A percentile compares a stretch with the other conserved stretches of the same genome.
These are phyloP conservation scores for Saiga tatarica DNA, from an alignment of 2,113 vertebrate genomes.

Conservation along the genomic window DNA sequence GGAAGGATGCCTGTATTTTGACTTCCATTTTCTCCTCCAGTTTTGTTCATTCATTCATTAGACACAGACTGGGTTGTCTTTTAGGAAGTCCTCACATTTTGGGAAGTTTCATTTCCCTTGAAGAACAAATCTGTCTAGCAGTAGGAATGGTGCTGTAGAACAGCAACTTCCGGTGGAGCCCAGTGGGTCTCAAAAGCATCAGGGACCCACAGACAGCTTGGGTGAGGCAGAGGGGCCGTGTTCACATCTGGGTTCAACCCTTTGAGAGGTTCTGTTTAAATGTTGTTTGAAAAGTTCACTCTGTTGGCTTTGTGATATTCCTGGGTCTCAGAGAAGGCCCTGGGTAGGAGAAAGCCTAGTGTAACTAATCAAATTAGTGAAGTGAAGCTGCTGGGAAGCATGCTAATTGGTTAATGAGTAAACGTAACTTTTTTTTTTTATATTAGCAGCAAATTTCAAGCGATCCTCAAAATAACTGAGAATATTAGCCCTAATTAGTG, in stretches of 20 bases:
- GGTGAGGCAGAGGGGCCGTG: neutral
- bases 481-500: constrained; percentile 70
- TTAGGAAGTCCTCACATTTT: neutral
- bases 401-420: constrained; percentile 68
- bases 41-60: neutral
- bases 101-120: constrained; percentile 6
- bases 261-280: neutral
- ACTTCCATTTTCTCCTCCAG: neutral
- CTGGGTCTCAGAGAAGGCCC: neutral
- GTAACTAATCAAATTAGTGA: constrained; percentile 54
- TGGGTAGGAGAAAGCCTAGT: neutral
- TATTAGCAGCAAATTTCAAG: constrained; percentile 66
- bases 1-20: neutral
- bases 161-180: neutral
- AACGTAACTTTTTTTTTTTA: constrained; percentile 51
- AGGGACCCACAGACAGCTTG: neutral
- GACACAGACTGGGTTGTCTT: neutral
- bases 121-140: neutral
- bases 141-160: neutral
- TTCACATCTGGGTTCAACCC: neutral
- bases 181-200: neutral
- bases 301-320: neutral
- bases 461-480: constrained; percentile 69
- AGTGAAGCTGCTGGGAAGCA: constrained; percentile 28
- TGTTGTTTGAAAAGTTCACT: neutral